phyloP scores from a whole-genome alignment of 2,113 vertebrate species.

The Caretta caretta region DNA sequence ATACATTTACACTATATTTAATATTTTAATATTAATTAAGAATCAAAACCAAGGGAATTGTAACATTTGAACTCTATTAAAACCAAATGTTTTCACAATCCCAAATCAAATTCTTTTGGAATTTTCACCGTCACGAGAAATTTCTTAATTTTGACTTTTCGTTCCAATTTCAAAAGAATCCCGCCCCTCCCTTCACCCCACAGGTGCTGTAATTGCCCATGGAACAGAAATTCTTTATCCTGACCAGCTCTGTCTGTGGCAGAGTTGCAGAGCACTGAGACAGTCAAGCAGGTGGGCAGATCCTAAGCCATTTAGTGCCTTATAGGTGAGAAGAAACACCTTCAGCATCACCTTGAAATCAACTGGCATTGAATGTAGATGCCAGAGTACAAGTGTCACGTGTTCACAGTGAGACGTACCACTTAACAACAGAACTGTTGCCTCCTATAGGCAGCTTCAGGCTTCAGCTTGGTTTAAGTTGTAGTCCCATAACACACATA shows the following conservation, averaged over 20 bases:
- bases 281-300: neutral
- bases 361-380: neutral
- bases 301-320: neutral
- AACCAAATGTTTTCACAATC: neutral
- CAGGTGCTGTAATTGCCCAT: neutral
- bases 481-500: neutral
- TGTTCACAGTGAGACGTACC: neutral
- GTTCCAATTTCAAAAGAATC: neutral
- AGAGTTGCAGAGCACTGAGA: neutral
- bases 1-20: neutral
- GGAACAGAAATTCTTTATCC: neutral
- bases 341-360: neutral
- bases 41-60: neutral
- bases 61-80: neutral
- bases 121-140: neutral
- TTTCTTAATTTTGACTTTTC: neutral
- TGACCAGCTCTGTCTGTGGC: neutral
- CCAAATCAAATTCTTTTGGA: neutral
- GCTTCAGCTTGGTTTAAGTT: neutral
- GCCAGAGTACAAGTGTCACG: neutral
- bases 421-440: neutral
- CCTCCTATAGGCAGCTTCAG: neutral
- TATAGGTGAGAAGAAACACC: neutral
- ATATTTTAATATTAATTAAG: neutral
- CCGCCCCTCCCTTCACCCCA: too few relatives aligned